Percentiles rank a stretch among this genome's conserved stretches.
Conservation (phyloP, 2,888 invertebrate species). For the Pheosia tremula region DNA sequence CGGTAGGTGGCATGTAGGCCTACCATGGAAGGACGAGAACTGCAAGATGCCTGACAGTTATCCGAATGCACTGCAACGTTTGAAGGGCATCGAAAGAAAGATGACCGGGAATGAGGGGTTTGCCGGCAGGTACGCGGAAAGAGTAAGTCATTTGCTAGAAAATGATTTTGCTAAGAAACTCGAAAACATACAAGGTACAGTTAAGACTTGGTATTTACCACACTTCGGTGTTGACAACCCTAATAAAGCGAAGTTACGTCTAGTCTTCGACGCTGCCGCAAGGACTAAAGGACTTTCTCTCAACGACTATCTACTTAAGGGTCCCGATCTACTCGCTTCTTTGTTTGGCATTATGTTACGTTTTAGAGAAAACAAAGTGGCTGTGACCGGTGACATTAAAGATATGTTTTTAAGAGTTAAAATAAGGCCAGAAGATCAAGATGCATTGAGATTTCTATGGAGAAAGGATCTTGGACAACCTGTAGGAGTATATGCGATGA, state of each 20-base stretch:
- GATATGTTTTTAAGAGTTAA: slow-evolving; percentile 28
- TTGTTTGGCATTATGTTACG: slow-evolving; percentile 30
- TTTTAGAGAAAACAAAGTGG: slow-evolving; percentile 26
- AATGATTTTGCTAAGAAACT: slow-evolving; percentile 26
- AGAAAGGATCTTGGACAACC: not conserved
- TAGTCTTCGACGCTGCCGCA: slow-evolving; percentile 33
- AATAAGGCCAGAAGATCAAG: slow-evolving; percentile 18
- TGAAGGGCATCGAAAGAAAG: too few species aligned
- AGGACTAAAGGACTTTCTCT: slow-evolving; percentile 17
- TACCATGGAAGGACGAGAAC: too few species aligned
- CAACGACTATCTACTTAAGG: slow-evolving; percentile 21
- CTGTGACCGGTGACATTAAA: slow-evolving; percentile 21
- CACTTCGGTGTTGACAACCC: slow-evolving; percentile 38
- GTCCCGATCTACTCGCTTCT: slow-evolving; percentile 27
- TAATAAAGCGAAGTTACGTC: slow-evolving; percentile 27
- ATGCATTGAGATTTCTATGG: slow-evolving; percentile 20
- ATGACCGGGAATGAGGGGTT: too few species aligned
- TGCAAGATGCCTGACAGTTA: too few species aligned
- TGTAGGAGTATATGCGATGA: slow-evolving; percentile 8
- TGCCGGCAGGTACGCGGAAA: slow-evolving; percentile 32
- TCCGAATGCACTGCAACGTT: too few species aligned
- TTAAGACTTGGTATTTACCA: slow-evolving; percentile 41
- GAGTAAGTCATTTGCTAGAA: slow-evolving; percentile 30
- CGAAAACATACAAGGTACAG: too few species aligned
- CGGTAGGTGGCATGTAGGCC: too few species aligned